Conservation (phyloP, 2,888 invertebrate genomes). For the Sphecodes monilicornis region DNA sequence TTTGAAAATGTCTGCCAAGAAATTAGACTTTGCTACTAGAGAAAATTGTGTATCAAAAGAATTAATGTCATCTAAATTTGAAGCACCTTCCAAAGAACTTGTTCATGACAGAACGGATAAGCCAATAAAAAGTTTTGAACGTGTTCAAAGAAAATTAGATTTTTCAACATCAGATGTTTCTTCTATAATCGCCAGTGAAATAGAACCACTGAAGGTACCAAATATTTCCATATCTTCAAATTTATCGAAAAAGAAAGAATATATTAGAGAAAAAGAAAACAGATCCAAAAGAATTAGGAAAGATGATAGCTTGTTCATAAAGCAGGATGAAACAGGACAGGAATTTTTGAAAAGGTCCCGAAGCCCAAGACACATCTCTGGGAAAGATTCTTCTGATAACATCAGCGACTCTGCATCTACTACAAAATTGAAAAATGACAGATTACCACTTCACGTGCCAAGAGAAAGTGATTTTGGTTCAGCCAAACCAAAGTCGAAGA, state of each 20-base stretch:
- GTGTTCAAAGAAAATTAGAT: constrained; percentile 80
- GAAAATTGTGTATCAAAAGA: constrained; percentile 77
- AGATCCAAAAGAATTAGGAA: constrained; percentile 80
- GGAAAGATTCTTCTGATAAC: constrained; percentile 75
- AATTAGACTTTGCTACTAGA: constrained; percentile 76
- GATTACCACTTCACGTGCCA: constrained; percentile 62
- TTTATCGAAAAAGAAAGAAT: constrained; percentile 80
- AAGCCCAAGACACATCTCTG: constrained; percentile 76
- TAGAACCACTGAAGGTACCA: constrained; percentile 79
- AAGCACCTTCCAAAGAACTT: constrained; percentile 64
- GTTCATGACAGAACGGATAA: constrained; percentile 72
- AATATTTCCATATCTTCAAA: constrained; percentile 77
- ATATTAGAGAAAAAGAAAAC: constrained; percentile 80
- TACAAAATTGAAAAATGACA: constrained; percentile 75
- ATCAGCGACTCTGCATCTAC: constrained; percentile 49
- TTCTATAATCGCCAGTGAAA: constrained; percentile 77
- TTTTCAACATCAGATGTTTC: constrained; percentile 78
- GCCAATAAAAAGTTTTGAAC: constrained; percentile 73
- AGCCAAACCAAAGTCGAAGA: constrained; percentile 76
- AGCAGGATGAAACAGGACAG: constrained; percentile 70
- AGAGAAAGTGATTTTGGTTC: constrained; percentile 73
- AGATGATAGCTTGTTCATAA: constrained; percentile 73
- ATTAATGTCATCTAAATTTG: constrained; percentile 71
- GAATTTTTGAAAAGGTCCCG: constrained; percentile 73
- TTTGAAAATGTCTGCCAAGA: constrained; percentile 81